These are phyloP conservation scores for Eupithecia subfuscata DNA, from an alignment of 2,888 invertebrate species.

Conservation along the genomic window DNA sequence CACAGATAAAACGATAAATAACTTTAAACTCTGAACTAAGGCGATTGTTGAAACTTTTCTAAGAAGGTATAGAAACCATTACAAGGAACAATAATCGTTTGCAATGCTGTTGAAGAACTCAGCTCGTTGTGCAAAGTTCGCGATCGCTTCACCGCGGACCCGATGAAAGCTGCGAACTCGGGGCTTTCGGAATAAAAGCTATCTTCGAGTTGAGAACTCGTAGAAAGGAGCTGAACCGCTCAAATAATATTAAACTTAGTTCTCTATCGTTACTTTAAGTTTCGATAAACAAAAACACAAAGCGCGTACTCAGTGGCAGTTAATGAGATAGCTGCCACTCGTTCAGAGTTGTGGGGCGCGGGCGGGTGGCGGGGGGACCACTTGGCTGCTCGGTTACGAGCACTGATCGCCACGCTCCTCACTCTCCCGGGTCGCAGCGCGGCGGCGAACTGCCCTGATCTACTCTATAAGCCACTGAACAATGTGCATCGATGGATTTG, in stretches of 20 bases:
- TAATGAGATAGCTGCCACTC: conserved; percentile 26
- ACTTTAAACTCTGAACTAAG: neutral
- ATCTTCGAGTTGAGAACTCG: conserved; percentile 19
- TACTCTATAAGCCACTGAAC: neutral
- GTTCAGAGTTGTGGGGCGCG: conserved; percentile 5
- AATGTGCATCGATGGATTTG: neutral
- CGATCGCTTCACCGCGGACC: neutral
- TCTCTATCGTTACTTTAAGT: conserved; percentile 33
- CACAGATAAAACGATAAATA: neutral
- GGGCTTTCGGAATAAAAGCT: neutral
- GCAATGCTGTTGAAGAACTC: neutral
- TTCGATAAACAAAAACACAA: conserved; percentile 29
- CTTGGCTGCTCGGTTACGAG: neutral
- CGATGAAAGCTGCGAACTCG: neutral
- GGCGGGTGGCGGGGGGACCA: neutral
- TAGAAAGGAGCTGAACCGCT: conserved; percentile 12
- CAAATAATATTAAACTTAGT: conserved; percentile 31
- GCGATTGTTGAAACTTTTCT: neutral
- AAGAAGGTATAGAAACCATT: conserved; percentile 1
- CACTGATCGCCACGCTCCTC: too few relatives aligned
- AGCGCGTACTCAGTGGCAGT: conserved; percentile 15
- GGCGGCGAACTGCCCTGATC: neutral
- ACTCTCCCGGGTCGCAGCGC: neutral
- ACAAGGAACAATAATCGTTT: neutral
- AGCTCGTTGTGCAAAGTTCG: neutral